Percentiles rank a stretch among this genome's conserved stretches.
Evolutionary conservation across 2,888 invertebrate species (phyloP).

Genomic region (Lasioglossum morio): DNA sequence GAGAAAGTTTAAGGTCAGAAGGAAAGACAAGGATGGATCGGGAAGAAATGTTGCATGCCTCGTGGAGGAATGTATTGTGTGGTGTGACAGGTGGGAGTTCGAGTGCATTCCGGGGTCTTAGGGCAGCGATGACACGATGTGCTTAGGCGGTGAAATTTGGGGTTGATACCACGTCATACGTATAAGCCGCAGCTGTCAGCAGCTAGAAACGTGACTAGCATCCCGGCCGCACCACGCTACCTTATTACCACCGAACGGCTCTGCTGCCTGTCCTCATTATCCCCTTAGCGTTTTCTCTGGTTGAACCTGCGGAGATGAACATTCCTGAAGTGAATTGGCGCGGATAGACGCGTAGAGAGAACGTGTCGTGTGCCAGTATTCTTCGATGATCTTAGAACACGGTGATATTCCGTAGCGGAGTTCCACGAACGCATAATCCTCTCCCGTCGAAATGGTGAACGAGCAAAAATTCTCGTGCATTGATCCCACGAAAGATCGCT

Average conservation of each 20-base stretch:
- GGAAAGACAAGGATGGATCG: constrained; percentile 19
- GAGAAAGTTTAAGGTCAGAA: background rate
- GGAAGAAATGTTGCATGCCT: constrained; percentile 28
- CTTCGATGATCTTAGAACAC: background rate
- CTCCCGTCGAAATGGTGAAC: background rate
- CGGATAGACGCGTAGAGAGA: constrained; percentile 6
- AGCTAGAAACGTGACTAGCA: constrained; percentile 84
- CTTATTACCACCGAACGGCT: constrained; percentile 82
- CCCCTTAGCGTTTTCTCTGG: constrained; percentile 82
- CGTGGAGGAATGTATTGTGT: constrained; percentile 37
- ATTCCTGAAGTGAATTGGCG: constrained; percentile 38
- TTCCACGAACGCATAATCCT: background rate
- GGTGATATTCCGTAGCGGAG: background rate
- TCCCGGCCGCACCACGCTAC: constrained; percentile 79
- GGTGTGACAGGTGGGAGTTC: constrained; percentile 71
- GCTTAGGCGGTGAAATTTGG: constrained; percentile 81
- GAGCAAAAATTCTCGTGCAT: background rate
- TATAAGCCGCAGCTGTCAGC: constrained; percentile 85
- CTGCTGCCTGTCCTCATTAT: constrained; percentile 79
- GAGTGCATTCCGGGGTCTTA: constrained; percentile 82
- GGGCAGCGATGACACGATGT: constrained; percentile 80
- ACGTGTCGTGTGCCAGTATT: background rate
- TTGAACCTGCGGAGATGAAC: constrained; percentile 68
- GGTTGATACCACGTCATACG: constrained; percentile 84
- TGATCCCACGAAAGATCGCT: background rate